Evolutionary conservation across 2,113 vertebrate genomes (phyloP).

Genomic region (Psammodynastes pulverulentus): DNA sequence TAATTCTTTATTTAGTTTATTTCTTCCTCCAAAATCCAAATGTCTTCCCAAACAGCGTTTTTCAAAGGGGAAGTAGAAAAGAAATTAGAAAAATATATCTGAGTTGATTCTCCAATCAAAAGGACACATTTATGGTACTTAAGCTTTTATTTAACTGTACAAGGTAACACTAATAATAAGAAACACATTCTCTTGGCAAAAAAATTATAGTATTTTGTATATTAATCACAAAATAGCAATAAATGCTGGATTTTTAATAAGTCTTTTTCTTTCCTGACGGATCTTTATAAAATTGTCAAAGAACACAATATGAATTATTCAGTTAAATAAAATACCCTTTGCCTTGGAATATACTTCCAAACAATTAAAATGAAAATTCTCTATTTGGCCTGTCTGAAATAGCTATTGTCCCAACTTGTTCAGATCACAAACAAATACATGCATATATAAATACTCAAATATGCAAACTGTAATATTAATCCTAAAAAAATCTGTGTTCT

Average conservation of each 20-base stretch:
- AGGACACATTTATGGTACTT: not conserved
- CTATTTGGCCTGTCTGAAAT: not conserved
- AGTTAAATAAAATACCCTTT: constrained; percentile 38
- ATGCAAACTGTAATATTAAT: not conserved
- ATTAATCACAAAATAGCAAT: constrained; percentile 2
- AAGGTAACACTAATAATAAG: not conserved
- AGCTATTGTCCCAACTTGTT: not conserved
- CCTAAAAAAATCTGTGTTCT: not conserved
- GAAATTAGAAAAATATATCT: not conserved
- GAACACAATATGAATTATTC: constrained; percentile 25
- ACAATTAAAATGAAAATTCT: not conserved
- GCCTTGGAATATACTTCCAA: not conserved
- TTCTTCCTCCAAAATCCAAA: not conserved
- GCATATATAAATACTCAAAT: not conserved
- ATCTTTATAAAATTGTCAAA: constrained; percentile 37
- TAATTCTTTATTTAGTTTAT: not conserved
- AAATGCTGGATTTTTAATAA: not conserved
- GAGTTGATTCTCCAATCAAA: not conserved
- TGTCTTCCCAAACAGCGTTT: not conserved
- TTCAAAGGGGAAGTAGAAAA: too few species aligned
- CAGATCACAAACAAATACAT: constrained; percentile 39
- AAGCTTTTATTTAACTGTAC: constrained; percentile 12
- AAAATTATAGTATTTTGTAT: constrained; percentile 1
- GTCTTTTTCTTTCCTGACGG: not conserved
- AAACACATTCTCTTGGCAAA: not conserved